Percentiles rank a stretch among this genome's conserved stretches.
Evolutionary conservation across 2,797 vertebrate species (phyloP).

Genomic region (Lophotriccus pileatus): DNA sequence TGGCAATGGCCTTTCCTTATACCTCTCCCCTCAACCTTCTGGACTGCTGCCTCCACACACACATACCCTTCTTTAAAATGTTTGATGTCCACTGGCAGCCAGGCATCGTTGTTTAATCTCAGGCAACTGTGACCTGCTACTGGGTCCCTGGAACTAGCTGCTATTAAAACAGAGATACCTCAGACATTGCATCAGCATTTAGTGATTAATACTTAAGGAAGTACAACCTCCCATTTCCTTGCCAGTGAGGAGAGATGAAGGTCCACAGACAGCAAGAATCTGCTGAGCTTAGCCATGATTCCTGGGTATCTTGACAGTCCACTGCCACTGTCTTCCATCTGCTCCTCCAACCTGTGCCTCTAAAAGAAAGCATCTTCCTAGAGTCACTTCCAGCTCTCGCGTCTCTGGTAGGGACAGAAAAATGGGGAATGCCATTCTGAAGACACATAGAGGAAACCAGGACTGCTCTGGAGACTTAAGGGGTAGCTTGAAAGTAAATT

Average conservation of each 20-base stretch:
- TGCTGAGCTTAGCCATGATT: neutral
- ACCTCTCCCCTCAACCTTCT: neutral
- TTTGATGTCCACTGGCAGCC: neutral
- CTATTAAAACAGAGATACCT: neutral
- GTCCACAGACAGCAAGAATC: neutral
- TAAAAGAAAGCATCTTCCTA: neutral
- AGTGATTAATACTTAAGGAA: neutral
- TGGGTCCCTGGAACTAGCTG: neutral
- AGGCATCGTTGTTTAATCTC: neutral
- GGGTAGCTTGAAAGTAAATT: neutral
- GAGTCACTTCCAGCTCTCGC: accelerated
- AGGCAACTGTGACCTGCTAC: neutral
- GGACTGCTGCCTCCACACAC: neutral
- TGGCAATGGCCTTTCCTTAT: neutral
- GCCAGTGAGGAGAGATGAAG: neutral
- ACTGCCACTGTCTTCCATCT: neutral
- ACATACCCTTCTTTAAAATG: accelerated
- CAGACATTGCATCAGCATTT: neutral
- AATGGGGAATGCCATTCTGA: neutral
- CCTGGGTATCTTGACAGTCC: neutral
- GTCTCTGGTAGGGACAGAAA: neutral
- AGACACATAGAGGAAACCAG: neutral
- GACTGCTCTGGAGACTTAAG: neutral
- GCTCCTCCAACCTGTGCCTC: neutral
- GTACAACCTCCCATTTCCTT: neutral